phyloP scores from a whole-genome alignment of 2,113 vertebrate genomes.

The Herpetotheres cachinnans region DNA sequence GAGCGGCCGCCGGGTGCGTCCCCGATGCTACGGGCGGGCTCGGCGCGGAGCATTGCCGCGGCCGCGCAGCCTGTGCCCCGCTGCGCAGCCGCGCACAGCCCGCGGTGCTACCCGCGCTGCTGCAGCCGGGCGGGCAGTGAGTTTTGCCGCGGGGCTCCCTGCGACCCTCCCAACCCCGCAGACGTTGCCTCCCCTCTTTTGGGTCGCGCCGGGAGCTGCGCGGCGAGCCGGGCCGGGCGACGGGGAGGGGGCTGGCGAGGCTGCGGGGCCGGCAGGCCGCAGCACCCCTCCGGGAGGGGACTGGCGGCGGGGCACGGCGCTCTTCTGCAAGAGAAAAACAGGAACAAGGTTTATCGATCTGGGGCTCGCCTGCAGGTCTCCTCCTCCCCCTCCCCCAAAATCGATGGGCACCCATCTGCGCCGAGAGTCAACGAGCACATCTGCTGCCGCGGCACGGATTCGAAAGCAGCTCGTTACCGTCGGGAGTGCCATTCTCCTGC shows the following conservation, averaged over 20 bases:
- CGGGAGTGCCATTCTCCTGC: not conserved
- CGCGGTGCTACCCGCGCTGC: not conserved
- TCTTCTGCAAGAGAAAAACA: not conserved
- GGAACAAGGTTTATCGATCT: not conserved
- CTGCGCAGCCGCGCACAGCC: not conserved
- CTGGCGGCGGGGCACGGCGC: too few species aligned
- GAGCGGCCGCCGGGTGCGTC: not conserved
- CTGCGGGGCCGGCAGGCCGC: too few species aligned
- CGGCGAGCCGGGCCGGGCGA: accelerated
- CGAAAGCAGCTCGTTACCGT: not conserved
- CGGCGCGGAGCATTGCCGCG: not conserved
- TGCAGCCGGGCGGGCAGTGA: not conserved
- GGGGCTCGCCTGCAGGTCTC: not conserved
- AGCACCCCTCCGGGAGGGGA: not conserved
- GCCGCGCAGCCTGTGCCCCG: not conserved
- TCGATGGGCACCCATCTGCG: not conserved
- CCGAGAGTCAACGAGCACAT: accelerated
- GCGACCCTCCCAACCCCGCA: accelerated
- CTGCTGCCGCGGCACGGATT: not conserved
- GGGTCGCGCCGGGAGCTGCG: too few species aligned
- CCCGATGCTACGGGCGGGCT: not conserved
- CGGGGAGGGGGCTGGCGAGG: too few species aligned
- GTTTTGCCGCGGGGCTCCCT: not conserved
- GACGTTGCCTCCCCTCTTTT: not conserved
- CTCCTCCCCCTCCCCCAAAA: not conserved